phyloP scores from a whole-genome alignment of 2,888 invertebrate genomes.

The Eledona agricola region DNA sequence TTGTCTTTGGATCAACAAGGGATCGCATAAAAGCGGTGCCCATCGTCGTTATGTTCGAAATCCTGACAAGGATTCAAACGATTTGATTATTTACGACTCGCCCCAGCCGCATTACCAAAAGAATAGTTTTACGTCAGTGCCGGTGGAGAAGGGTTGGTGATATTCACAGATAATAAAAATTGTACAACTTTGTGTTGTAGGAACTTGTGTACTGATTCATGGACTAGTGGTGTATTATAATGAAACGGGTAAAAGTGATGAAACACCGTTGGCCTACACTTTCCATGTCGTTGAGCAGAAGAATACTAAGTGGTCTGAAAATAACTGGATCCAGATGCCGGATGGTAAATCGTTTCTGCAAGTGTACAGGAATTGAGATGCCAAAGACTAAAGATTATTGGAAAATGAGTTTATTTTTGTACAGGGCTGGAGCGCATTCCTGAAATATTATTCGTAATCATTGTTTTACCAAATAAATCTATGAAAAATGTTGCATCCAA shows the following conservation, averaged over 20 bases:
- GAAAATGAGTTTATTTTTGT: too few species aligned
- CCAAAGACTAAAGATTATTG: too few species aligned
- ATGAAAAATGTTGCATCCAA: too few species aligned
- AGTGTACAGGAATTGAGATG: slow-evolving; percentile 69
- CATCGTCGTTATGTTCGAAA: slow-evolving; percentile 77
- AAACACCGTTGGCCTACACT: too few species aligned
- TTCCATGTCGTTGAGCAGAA: slow-evolving; percentile 90
- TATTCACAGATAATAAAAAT: slow-evolving; percentile 6
- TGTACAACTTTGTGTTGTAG: slow-evolving; percentile 62
- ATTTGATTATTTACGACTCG: slow-evolving; percentile 74
- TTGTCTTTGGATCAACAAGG: slow-evolving; percentile 90
- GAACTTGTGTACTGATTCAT: slow-evolving; percentile 88
- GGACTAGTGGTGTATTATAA: slow-evolving; percentile 95
- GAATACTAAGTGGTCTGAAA: slow-evolving; percentile 75
- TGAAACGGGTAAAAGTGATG: too few species aligned
- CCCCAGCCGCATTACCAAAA: slow-evolving; percentile 75
- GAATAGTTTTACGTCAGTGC: slow-evolving; percentile 78
- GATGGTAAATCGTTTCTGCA: slow-evolving; percentile 74
- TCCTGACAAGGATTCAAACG: slow-evolving; percentile 69
- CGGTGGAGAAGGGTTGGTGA: slow-evolving; percentile 81
- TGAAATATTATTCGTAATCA: too few species aligned
- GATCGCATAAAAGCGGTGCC: slow-evolving; percentile 88
- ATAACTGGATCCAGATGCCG: slow-evolving; percentile 89
- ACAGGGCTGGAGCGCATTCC: too few species aligned
- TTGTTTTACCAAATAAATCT: too few species aligned